Evolutionary conservation across 2,888 invertebrate species (phyloP), one percentile per base, ranked within the genome.

Genomic region (Bruchidius siliquastri): DNA sequence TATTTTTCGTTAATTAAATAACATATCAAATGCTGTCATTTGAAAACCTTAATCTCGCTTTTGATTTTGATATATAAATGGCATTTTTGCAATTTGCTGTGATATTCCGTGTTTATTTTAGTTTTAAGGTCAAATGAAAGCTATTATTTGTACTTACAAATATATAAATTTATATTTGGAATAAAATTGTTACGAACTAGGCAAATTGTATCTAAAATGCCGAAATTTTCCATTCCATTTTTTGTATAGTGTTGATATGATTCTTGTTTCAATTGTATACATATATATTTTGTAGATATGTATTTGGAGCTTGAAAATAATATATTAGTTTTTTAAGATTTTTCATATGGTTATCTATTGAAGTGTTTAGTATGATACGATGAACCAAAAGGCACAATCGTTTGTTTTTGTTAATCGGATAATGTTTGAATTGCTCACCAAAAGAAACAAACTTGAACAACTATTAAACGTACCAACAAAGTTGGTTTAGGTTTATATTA

Each of bases 261-360:
- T 70, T 70, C 49, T 30, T 4, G 71, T 49, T 71, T 71, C 67
- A 22, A 72, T 70, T 21, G 70, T 21, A 72, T 73, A 77, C 72
- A 75, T 74, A 80, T 80, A 80, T 81, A 79, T 81, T 81, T 80
- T 80, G 78, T 80, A 81, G 79, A 77, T 79, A 79, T 80, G 76
- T 81, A 80, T 77, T 72, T 77, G 78, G 79, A 77, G 78, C 76
- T 76, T 75, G 72, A 74, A 76, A 73, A 77, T 74, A 74, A 75
- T 72, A 74, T 71, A 72, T 77, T 77, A 77, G 76, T 79, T 79
- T 80, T 77, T 76, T 78, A 74, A 78, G 78, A 80, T 79, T 78
- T 79, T 81, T 76, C 79, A 80, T 80, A 77, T 80, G 79, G 77
- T 79, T 79, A 79, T 68, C n/a, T 2, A 20, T n/a, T 69, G 69